These are phyloP conservation scores for Drosophila percnosoma DNA, from an alignment of 2,888 invertebrate genomes.

Conservation along the genomic window DNA sequence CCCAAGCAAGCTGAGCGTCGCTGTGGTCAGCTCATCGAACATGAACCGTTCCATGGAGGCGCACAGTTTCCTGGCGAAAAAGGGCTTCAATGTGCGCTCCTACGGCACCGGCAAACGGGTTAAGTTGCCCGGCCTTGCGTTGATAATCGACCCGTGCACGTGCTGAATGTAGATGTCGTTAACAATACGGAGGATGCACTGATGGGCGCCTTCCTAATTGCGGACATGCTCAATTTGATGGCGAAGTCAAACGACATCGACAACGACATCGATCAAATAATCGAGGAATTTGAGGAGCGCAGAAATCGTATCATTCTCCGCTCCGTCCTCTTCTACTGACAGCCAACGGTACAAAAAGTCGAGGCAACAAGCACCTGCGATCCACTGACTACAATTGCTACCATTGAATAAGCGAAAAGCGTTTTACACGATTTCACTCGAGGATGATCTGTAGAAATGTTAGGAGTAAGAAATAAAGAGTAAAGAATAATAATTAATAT, in stretches of 20 bases:
- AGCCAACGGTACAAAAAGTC: slow-evolving; percentile 42
- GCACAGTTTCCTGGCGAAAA: slow-evolving; percentile 98
- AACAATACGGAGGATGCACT: slow-evolving; percentile 99
- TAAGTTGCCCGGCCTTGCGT: slow-evolving; percentile 97
- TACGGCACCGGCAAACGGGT: slow-evolving; percentile 98
- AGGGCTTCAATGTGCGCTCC: slow-evolving; percentile 97
- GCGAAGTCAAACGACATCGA: slow-evolving; percentile 69
- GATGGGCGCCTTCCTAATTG: slow-evolving; percentile 98
- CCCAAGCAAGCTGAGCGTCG: slow-evolving; percentile 89
- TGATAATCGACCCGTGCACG: slow-evolving; percentile 95
- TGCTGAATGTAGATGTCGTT: slow-evolving; percentile 99
- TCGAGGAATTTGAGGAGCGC: slow-evolving; percentile 72
- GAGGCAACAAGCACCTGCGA: slow-evolving; percentile 51
- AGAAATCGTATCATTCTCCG: slow-evolving; percentile 68
- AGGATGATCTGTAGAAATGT: slow-evolving; percentile 39
- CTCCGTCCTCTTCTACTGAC: slow-evolving; percentile 75
- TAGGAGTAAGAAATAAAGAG: slow-evolving; percentile 14
- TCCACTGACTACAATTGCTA: slow-evolving; percentile 29
- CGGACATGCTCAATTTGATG: slow-evolving; percentile 94
- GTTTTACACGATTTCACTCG: background rate
- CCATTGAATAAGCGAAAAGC: slow-evolving; percentile 25
- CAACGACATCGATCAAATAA: slow-evolving; percentile 73
- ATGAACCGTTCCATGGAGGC: slow-evolving; percentile 99
- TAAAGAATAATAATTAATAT: background rate
- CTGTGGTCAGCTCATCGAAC: slow-evolving; percentile 99